A percentile compares a stretch with the other conserved stretches of the same genome.
These are phyloP conservation scores for Crossocerus cetratus DNA, from an alignment of 2,888 invertebrate genomes.

Conservation along the genomic window DNA sequence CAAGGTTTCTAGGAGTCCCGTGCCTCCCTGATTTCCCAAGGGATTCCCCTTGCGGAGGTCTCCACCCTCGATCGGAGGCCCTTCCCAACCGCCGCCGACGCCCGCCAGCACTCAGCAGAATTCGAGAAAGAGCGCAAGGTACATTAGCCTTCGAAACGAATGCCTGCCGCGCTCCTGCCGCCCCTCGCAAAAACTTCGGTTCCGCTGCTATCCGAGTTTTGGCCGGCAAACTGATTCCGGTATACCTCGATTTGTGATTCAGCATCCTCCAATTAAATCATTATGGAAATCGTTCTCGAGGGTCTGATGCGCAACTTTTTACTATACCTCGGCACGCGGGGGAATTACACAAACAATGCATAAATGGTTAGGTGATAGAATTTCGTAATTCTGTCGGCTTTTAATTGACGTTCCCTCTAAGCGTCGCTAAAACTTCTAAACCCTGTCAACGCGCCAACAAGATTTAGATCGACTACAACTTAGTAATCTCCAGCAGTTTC, in stretches of 20 bases:
- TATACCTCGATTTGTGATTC: too few relatives aligned
- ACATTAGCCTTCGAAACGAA: neutral
- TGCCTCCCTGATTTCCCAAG: slow-evolving; percentile 74
- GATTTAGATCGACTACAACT: slow-evolving; percentile 38
- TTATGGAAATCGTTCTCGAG: too few relatives aligned
- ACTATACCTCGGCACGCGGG: too few relatives aligned
- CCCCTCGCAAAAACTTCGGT: neutral
- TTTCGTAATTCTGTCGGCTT: too few relatives aligned
- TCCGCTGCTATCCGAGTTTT: too few relatives aligned
- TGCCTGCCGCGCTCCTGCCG: neutral
- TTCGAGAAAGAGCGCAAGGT: slow-evolving; percentile 1
- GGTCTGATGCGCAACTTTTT: neutral
- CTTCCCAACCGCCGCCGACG: slow-evolving; percentile 39
- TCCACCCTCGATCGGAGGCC: slow-evolving; percentile 45
- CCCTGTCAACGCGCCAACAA: slow-evolving; percentile 19
- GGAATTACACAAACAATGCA: too few relatives aligned
- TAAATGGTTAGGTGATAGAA: too few relatives aligned
- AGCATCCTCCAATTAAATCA: too few relatives aligned
- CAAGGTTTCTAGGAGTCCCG: slow-evolving; percentile 45
- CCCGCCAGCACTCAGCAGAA: neutral
- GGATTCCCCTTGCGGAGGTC: slow-evolving; percentile 58
- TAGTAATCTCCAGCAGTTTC: slow-evolving; percentile 46
- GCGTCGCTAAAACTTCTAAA: too few relatives aligned
- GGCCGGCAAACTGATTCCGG: too few relatives aligned
- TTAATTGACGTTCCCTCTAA: too few relatives aligned